phyloP scores from a whole-genome alignment of 2,888 invertebrate species.

The Nycteola revayana region DNA sequence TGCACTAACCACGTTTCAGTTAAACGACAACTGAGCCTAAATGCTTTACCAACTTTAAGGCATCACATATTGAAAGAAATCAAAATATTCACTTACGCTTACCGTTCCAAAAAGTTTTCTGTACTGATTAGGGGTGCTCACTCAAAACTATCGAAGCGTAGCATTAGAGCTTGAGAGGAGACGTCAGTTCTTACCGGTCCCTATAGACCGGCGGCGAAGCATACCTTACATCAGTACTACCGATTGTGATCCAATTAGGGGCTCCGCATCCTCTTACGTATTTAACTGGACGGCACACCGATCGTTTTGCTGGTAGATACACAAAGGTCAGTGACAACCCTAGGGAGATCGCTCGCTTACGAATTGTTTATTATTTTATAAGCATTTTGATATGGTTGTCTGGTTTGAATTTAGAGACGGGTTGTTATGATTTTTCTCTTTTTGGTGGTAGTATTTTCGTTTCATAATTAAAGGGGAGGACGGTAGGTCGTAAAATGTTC shows the following conservation, averaged over 20 bases:
- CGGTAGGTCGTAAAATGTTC: too few relatives aligned
- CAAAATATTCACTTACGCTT: slow-evolving; percentile 29
- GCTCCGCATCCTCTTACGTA: slow-evolving; percentile 70
- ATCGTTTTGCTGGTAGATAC: slow-evolving; percentile 44
- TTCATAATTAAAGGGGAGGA: too few relatives aligned
- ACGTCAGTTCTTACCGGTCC: slow-evolving; percentile 46
- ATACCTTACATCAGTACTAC: slow-evolving; percentile 60
- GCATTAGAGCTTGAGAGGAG: slow-evolving; percentile 46
- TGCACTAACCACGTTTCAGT: too few relatives aligned
- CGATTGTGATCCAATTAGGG: slow-evolving; percentile 77
- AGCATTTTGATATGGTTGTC: slow-evolving; percentile 21
- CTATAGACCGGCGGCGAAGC: slow-evolving; percentile 47
- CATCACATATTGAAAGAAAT: too few relatives aligned
- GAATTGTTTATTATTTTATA: slow-evolving; percentile 32
- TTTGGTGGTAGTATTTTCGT: too few relatives aligned
- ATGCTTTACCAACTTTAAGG: too few relatives aligned
- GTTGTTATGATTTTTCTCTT: background rate
- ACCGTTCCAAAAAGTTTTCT: slow-evolving; percentile 35
- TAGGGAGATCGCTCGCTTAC: slow-evolving; percentile 23
- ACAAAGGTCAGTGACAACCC: slow-evolving; percentile 35
- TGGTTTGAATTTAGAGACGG: slow-evolving; percentile 1
- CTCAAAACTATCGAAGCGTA: slow-evolving; percentile 46
- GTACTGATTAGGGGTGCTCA: slow-evolving; percentile 34
- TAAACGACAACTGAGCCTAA: too few relatives aligned
- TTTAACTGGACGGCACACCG: slow-evolving; percentile 68